These are phyloP conservation scores for Taeniopygia guttata DNA, from an alignment of 2,797 vertebrate species.

Conservation along the genomic window DNA sequence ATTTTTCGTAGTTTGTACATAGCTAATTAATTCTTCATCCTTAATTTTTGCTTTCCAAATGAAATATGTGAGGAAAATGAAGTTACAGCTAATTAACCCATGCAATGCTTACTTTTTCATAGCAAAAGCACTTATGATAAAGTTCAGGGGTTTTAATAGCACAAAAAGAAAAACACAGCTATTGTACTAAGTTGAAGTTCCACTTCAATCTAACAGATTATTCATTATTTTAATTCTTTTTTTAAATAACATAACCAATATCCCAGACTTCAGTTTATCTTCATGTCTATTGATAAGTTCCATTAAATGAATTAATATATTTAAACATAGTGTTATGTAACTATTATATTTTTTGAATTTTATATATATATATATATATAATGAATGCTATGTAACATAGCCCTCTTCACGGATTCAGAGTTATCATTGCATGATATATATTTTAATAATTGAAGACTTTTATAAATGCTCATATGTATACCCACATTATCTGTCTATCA, in stretches of 20 bases:
- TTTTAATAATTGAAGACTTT: not conserved
- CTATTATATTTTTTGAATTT: rapidly evolving
- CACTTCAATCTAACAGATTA: not conserved
- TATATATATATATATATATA: not conserved
- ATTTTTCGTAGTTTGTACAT: constrained; percentile 42
- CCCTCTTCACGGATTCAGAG: not conserved
- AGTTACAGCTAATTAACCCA: constrained; percentile 44
- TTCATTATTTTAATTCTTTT: not conserved
- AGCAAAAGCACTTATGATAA: not conserved
- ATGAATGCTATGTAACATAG: not conserved
- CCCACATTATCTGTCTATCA: not conserved
- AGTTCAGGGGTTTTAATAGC: not conserved
- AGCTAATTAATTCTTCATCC: constrained; percentile 33
- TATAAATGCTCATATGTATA: not conserved
- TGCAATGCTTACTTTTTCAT: constrained; percentile 1
- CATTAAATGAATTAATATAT: not conserved
- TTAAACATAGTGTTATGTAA: not conserved
- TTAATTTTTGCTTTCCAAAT: constrained; percentile 49
- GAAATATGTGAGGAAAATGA: constrained; percentile 45
- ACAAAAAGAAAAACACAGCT: not conserved
- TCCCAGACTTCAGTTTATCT: not conserved
- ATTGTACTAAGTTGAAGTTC: not conserved
- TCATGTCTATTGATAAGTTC: not conserved
- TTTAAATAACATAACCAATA: not conserved
- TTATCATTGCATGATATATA: not conserved